Evolutionary conservation across 2,797 vertebrate genomes (phyloP).

Genomic region (Rhynchonycteris naso): DNA sequence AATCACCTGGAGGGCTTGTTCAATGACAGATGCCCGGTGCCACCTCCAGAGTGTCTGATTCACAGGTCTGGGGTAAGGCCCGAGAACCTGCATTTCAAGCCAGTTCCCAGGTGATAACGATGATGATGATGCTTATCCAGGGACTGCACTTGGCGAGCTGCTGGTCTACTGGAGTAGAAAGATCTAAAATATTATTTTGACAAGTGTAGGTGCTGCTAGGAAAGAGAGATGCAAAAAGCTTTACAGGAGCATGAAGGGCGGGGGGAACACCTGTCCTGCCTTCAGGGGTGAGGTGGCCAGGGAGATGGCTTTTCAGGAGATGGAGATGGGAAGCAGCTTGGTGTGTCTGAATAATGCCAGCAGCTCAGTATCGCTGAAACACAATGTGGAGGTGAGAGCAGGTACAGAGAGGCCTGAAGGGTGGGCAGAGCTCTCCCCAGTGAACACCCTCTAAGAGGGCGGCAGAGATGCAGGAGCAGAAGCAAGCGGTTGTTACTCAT

Average conservation of each 20-base stretch:
- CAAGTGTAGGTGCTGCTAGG: background rate
- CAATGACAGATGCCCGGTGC: background rate
- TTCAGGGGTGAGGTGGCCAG: background rate
- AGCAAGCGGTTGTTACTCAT: background rate
- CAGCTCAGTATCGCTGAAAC: background rate
- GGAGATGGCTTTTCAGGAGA: background rate
- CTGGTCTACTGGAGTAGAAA: background rate
- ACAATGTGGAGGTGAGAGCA: background rate
- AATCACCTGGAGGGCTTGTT: background rate
- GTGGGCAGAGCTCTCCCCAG: background rate
- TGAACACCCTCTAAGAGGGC: background rate
- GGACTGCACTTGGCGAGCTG: background rate
- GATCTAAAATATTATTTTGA: background rate
- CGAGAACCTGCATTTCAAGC: background rate
- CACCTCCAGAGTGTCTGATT: background rate
- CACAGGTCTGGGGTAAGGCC: background rate
- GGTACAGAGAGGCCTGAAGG: background rate
- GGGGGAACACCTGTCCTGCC: background rate
- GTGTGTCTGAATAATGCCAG: background rate
- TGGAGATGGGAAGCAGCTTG: background rate
- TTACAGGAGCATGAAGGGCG: background rate
- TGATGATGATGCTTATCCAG: background rate
- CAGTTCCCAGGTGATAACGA: background rate
- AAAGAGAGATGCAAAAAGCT: background rate
- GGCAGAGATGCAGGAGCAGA: background rate